A percentile compares a stretch with the other conserved stretches of the same genome.
Conservation (phyloP, 2,888 invertebrate genomes). For the Cepaea hortensis region DNA sequence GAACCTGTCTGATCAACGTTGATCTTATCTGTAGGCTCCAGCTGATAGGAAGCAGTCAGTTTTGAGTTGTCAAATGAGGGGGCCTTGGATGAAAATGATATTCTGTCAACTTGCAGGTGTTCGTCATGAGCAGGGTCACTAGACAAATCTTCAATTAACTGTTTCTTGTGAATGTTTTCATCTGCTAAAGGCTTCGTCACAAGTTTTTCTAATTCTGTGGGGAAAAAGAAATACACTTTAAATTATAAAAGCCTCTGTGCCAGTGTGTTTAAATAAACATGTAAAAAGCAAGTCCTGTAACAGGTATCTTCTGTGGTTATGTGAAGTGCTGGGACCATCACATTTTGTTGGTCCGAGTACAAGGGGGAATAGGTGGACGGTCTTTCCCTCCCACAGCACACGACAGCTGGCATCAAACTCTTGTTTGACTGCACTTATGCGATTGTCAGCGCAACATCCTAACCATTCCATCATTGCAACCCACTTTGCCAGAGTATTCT, state of each 20-base stretch:
- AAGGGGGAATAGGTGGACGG: too few relatives aligned
- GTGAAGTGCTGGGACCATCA: too few relatives aligned
- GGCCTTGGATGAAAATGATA: constrained; percentile 58
- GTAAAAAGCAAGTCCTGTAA: too few relatives aligned
- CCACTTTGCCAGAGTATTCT: too few relatives aligned
- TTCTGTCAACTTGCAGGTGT: constrained; percentile 59
- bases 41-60: constrained; percentile 36
- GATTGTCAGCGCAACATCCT: too few relatives aligned
- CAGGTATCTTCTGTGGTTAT: too few relatives aligned
- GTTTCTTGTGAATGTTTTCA: background rate
- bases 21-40: background rate
- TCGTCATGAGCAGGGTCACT: constrained; percentile 1
- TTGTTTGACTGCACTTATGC: too few relatives aligned
- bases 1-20: background rate
- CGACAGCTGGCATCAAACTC: too few relatives aligned
- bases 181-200: background rate
- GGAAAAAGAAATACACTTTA: background rate
- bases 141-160: constrained; percentile 38
- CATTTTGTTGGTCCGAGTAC: too few relatives aligned
- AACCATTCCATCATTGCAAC: too few relatives aligned
- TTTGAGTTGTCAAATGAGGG: constrained; percentile 55
- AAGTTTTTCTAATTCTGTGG: constrained; percentile 12
- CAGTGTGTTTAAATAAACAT: too few relatives aligned
- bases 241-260: background rate
- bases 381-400: too few relatives aligned